Base-by-base conservation (phyloP, 2,113 vertebrate species). In the Delphinapterus leucas region DNA sequence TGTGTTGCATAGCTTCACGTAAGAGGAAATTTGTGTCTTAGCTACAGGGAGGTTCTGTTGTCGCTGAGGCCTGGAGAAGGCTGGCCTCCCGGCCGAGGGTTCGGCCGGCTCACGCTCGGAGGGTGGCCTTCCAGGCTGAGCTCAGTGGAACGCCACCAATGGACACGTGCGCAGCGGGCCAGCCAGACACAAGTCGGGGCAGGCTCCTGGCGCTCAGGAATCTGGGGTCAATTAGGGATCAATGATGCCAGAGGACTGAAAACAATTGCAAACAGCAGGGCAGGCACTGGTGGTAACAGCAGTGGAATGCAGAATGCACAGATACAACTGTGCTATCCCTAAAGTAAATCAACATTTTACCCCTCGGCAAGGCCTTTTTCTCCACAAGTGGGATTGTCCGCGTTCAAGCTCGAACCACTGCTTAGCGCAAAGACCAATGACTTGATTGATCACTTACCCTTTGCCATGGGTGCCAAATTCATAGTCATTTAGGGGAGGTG, bases 141-240 rank as follows among this genome's bases (percentile, higher is more conserved):
- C 81, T 74, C 74, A 33, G 67, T 1, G 1, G 25, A 67, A 33
- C 2, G 44, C 41, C 61, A 83, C 12, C 13, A 7, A 20, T n/a
- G 67, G 33, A 44, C 53, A 4, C 1, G 3, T 3, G 8, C 3
- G 2, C 26, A 49, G 85, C 6, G 0, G 12, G 36, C 71, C 41
- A 26, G 88, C 0, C 6, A 18, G 25, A 33, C 81, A 55, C 20
- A 88, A 80, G 77, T 33, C 25, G 18, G 21, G 21, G 38, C 53
- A 6, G 67, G 26, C n/a, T 93, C 61, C 89, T 47, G 68, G 82
- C 0, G 6, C 58, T 83, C 65, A 71, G 79, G 41, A 93, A 95
- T 93, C 73, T 95, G 92, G 44, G 90, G 44, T 96, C 84, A 96
- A 70, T 92, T 79, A 87, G 70, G 49, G 83, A 74, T 65, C 44